Evolutionary conservation across 2,113 vertebrate species (phyloP).

Genomic region (Aldabrachelys gigantea): DNA sequence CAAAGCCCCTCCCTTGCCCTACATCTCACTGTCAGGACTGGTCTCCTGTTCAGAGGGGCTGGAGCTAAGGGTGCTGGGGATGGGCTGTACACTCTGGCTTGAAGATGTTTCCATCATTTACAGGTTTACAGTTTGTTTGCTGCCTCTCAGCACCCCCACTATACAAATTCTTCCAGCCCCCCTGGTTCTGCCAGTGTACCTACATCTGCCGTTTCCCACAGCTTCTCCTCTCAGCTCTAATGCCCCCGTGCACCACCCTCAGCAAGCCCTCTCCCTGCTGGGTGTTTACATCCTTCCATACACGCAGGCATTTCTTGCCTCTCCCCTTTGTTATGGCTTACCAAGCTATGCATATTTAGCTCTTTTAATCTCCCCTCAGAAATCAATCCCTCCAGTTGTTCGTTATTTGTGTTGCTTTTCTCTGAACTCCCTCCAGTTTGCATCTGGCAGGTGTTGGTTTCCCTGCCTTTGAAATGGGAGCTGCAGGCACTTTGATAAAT

Average conservation of each 20-base stretch:
- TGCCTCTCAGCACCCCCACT: too few species aligned
- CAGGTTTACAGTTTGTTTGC: too few species aligned
- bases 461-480: background rate
- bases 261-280: accelerated
- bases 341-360: accelerated
- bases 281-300: background rate
- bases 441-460: background rate
- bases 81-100: too few species aligned
- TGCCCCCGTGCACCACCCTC: background rate
- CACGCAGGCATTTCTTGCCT: background rate
- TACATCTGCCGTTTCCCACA: background rate
- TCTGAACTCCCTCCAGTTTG: background rate
- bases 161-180: too few species aligned
- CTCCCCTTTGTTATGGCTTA: background rate
- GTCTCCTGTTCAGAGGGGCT: background rate
- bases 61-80: too few species aligned
- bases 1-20: background rate
- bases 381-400: background rate
- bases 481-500: background rate
- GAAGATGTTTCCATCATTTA: too few species aligned
- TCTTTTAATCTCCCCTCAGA: background rate
- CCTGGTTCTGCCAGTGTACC: background rate
- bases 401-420: background rate
- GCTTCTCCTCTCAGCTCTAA: background rate
- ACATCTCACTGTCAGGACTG: background rate